Evolutionary conservation across 1,140 invertebrate species (phyloP).

Genomic region (Tetramorium alpestre): DNA sequence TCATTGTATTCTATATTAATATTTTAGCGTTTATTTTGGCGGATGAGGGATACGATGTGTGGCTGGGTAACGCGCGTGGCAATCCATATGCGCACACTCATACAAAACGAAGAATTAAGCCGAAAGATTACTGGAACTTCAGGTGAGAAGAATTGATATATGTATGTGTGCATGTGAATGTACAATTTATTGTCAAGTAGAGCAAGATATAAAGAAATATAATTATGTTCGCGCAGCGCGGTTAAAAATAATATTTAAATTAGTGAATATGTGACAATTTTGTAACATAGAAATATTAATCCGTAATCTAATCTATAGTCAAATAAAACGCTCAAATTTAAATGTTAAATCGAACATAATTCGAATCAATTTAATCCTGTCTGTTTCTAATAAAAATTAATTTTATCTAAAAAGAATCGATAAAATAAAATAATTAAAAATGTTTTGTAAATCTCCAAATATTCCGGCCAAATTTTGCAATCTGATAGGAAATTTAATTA

Average conservation of each 20-base stretch:
- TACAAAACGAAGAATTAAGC: neutral
- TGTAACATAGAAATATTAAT: neutral
- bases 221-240: neutral
- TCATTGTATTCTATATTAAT: neutral
- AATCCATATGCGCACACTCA: conserved; percentile 87
- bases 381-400: too few relatives aligned
- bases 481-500: too few relatives aligned
- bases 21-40: conserved; percentile 84
- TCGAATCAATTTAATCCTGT: neutral
- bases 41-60: conserved; percentile 90
- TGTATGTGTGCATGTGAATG: neutral
- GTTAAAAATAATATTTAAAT: neutral
- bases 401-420: too few relatives aligned
- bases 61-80: conserved; percentile 90
- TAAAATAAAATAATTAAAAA: too few relatives aligned
- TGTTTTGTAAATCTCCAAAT: too few relatives aligned
- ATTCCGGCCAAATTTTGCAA: too few relatives aligned
- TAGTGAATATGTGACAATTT: neutral
- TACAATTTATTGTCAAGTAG: neutral
- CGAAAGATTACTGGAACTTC: conserved; percentile 72
- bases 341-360: neutral
- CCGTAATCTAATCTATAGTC: neutral
- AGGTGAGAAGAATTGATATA: conserved; percentile 70
- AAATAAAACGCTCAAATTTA: neutral
- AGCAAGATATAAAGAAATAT: neutral